A percentile compares a stretch with the other conserved stretches of the same genome.
Conservation (phyloP, 1,140 invertebrate genomes). For the Pseudobourletiella spinata region DNA sequence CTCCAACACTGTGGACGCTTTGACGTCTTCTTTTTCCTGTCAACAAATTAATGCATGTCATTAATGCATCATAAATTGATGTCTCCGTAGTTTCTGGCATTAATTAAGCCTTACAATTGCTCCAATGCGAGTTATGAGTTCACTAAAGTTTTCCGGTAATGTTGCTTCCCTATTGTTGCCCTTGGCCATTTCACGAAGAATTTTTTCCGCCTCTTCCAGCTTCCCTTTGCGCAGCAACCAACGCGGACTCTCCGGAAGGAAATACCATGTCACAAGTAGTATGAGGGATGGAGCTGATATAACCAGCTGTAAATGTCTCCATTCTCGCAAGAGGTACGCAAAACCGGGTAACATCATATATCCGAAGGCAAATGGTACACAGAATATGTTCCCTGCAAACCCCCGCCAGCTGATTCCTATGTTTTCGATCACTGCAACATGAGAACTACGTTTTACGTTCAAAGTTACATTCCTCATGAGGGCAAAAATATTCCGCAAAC, state of each 20-base stretch:
- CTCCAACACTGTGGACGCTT: not conserved
- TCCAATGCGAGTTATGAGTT: slow-evolving; percentile 14
- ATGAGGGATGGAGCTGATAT: slow-evolving; percentile 23
- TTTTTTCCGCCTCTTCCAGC: slow-evolving; percentile 29
- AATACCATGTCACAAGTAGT: slow-evolving; percentile 23
- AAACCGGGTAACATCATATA: slow-evolving; percentile 40
- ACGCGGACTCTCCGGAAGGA: slow-evolving; percentile 25
- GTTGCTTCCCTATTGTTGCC: slow-evolving; percentile 11
- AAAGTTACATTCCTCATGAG: slow-evolving; percentile 25
- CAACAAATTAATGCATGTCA: not conserved
- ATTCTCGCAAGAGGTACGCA: slow-evolving; percentile 42
- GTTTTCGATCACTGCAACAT: slow-evolving; percentile 27
- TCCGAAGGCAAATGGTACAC: slow-evolving; percentile 35
- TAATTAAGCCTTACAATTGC: slow-evolving; percentile 4
- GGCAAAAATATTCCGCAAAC: not conserved
- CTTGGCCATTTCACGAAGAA: slow-evolving; percentile 26
- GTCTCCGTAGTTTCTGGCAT: not conserved
- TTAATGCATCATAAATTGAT: too few relatives aligned
- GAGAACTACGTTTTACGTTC: too few relatives aligned
- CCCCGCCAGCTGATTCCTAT: slow-evolving; percentile 28
- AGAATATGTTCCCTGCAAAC: slow-evolving; percentile 33
- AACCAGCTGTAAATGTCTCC: slow-evolving; percentile 42
- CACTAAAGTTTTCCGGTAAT: slow-evolving; percentile 22
- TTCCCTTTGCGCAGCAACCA: slow-evolving; percentile 36
- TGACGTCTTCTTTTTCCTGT: slow-evolving; percentile 21